Base-by-base conservation (phyloP, 2,113 vertebrate genomes). In the Vanacampus margaritifer region DNA sequence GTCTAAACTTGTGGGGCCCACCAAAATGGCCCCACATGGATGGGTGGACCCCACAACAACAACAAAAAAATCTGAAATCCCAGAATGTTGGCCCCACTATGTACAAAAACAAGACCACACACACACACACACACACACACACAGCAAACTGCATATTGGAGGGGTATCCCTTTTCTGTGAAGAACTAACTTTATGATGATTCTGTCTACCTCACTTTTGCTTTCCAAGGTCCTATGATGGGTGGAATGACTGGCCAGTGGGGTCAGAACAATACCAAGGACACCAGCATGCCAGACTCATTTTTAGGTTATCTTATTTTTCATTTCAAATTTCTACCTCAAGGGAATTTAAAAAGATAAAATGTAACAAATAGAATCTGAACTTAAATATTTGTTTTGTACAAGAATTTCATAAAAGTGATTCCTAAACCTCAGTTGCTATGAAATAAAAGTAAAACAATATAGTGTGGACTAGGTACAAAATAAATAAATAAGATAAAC, bases 261-360 rank as follows among this genome's bases (percentile, higher is more conserved):
- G 85, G 54, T 72, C 71, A 80, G 73, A 85, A 81, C 76, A 86
- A 87, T 66, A 69, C 81, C 64, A 88, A 89, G 75, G 84, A 88
- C 70, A 85, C 78, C 79, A 84, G 77, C 84, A 65, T 78, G 68
- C 67, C 83, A 39, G 84, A 87, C 70, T 83, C 81, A 48, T 86
- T 84, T 67, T 65, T 86, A 84, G 87, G 86, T 90, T 72, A 70
- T 64, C 63, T 76, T 80, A 17, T 54, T 69, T 70, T 67, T 14
- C 17, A 23, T 39, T 19, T n/a, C 21, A n/a, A 39, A 10, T 51
- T 51, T 51, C 21, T 21, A n/a, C 48, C 21, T 5, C 8, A 12
- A 41, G 39, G 39, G 39, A 12, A 32, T 6, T 5, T 17, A 17
- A 17, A 5, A 45, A 17, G 17, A 13, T 17, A 8, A n/a, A 21